Evolutionary conservation across 1,140 invertebrate genomes (phyloP).

Genomic region (Saccostrea glomerata): DNA sequence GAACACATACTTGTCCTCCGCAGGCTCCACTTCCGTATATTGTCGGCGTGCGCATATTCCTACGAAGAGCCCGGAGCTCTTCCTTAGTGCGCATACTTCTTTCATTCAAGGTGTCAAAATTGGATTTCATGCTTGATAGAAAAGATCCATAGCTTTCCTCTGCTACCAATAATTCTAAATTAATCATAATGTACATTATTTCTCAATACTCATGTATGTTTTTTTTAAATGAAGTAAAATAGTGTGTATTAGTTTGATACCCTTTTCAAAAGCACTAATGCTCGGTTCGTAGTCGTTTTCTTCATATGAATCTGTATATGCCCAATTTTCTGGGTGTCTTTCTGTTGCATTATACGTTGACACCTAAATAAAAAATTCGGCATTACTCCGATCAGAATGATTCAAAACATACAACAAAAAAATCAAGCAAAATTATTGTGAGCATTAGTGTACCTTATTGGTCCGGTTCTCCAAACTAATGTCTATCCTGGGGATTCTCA

Average conservation of each 20-base stretch:
- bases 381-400: background rate
- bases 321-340: background rate
- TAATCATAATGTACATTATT: background rate
- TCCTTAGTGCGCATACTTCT: constrained; percentile 12
- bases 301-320: background rate
- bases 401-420: background rate
- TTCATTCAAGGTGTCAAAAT: background rate
- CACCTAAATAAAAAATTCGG: background rate
- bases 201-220: background rate
- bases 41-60: background rate
- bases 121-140: constrained; percentile 14
- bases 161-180: background rate
- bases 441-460: background rate
- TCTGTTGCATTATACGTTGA: background rate
- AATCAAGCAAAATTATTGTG: background rate
- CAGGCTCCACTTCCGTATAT: background rate
- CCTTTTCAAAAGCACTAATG: constrained; percentile 20
- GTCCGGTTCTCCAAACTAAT: background rate
- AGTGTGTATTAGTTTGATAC: background rate
- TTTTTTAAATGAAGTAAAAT: background rate
- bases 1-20: background rate
- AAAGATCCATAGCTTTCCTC: constrained; percentile 13
- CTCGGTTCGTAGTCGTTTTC: background rate
- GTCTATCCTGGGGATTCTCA: background rate
- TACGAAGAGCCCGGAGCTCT: background rate